Percentiles rank a stretch among this genome's conserved stretches.
Evolutionary conservation across 2,797 vertebrate species (phyloP).

Genomic region (Anniella stebbinsi): DNA sequence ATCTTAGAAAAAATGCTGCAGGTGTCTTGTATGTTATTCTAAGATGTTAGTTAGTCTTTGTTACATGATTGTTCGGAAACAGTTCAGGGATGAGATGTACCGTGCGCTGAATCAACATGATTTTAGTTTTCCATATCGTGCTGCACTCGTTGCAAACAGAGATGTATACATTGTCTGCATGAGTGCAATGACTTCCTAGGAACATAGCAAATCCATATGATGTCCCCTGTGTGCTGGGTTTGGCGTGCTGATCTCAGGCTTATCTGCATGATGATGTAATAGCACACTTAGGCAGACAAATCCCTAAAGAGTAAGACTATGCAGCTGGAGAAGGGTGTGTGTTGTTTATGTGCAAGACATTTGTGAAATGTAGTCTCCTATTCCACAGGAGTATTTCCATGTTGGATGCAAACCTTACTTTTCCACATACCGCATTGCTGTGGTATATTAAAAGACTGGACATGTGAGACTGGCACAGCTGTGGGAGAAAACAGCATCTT

Average conservation of each 20-base stretch:
- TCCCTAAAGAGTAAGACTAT: constrained; percentile 14
- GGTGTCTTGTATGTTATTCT: constrained; percentile 31
- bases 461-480: constrained; percentile 39
- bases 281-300: constrained; percentile 24
- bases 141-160: constrained; percentile 14
- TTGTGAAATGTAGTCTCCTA: constrained; percentile 21
- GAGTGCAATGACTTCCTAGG: constrained; percentile 30
- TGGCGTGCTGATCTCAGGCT: constrained; percentile 39
- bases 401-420: background rate
- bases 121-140: background rate
- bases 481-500: constrained; percentile 40
- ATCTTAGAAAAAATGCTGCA: constrained; percentile 44
- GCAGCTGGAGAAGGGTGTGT: constrained; percentile 6
- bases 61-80: constrained; percentile 43
- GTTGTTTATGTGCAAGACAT: constrained; percentile 12
- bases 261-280: constrained; percentile 30
- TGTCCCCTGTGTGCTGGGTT: constrained; percentile 9
- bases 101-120: constrained; percentile 39
- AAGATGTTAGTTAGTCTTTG: constrained; percentile 46
- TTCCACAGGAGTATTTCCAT: constrained; percentile 42
- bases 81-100: constrained; percentile 23
- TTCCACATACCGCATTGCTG: background rate
- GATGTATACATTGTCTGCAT: constrained; percentile 16
- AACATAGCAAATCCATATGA: constrained; percentile 27
- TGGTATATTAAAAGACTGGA: constrained; percentile 33